phyloP scores from a whole-genome alignment of 2,113 vertebrate genomes.

The Marcusenius ussheri region DNA sequence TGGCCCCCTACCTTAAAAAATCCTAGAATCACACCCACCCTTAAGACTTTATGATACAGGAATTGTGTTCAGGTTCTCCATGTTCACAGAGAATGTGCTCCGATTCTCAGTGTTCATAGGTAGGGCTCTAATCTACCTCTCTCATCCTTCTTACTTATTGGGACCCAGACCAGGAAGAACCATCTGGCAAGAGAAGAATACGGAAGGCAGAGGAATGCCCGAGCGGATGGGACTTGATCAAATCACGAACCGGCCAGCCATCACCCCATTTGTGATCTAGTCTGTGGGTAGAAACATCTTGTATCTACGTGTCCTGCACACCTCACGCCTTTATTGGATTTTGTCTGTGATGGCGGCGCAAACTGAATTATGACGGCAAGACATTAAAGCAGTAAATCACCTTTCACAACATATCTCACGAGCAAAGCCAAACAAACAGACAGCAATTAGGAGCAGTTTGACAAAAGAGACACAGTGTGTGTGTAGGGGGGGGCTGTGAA shows the following conservation, averaged over 20 bases:
- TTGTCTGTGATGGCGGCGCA: not conserved
- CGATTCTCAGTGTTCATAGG: not conserved
- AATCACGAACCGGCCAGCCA: not conserved
- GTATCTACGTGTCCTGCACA: not conserved
- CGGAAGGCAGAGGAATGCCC: not conserved
- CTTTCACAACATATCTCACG: not conserved
- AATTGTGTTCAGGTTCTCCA: not conserved
- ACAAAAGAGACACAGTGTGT: not conserved
- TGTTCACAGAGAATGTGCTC: not conserved
- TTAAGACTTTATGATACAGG: not conserved
- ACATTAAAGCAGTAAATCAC: conserved; percentile 9
- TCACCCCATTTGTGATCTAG: not conserved
- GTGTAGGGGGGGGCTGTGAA: no score
- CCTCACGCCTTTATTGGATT: not conserved
- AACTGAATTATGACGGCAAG: not conserved
- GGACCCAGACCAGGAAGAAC: not conserved
- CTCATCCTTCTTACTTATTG: not conserved
- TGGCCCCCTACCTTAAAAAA: not conserved
- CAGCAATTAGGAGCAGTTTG: not conserved
- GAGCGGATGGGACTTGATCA: not conserved
- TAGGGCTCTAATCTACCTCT: not conserved
- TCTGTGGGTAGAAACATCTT: not conserved
- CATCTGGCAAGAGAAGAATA: not conserved
- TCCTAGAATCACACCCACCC: not conserved
- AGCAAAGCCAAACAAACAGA: not conserved